A percentile compares a stretch with the other conserved stretches of the same genome.
Conservation (phyloP, 2,113 vertebrate species). For the Malurus cyaneus region DNA sequence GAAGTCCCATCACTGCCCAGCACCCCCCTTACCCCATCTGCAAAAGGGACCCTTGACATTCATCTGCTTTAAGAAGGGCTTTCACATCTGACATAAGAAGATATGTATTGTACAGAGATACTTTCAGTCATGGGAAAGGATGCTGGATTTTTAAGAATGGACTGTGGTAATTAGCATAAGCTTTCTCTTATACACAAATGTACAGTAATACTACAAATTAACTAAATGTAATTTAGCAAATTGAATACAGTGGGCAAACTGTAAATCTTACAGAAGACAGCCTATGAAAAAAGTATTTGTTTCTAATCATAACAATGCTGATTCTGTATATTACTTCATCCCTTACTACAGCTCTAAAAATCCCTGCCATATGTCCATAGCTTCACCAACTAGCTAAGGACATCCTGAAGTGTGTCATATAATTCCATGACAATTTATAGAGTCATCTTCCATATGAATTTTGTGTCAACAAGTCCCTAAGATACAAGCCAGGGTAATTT, state of each 20-base stretch:
- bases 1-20: background rate
- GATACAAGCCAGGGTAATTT: background rate
- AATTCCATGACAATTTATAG: background rate
- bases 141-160: background rate
- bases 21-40: background rate
- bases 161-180: background rate
- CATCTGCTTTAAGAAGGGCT: background rate
- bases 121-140: background rate
- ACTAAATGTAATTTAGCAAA: background rate
- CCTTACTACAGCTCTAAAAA: background rate
- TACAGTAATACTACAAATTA: background rate
- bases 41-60: background rate
- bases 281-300: background rate
- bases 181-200: background rate
- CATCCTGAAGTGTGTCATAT: background rate
- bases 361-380: background rate
- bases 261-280: background rate
- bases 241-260: background rate
- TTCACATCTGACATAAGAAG: background rate
- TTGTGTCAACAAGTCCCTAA: background rate
- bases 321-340: background rate
- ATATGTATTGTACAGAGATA: background rate
- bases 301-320: background rate
- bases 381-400: background rate
- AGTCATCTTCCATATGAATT: background rate